Evolutionary conservation across 2,113 vertebrate species (phyloP).

Genomic region (Cranoglanis bouderius): DNA sequence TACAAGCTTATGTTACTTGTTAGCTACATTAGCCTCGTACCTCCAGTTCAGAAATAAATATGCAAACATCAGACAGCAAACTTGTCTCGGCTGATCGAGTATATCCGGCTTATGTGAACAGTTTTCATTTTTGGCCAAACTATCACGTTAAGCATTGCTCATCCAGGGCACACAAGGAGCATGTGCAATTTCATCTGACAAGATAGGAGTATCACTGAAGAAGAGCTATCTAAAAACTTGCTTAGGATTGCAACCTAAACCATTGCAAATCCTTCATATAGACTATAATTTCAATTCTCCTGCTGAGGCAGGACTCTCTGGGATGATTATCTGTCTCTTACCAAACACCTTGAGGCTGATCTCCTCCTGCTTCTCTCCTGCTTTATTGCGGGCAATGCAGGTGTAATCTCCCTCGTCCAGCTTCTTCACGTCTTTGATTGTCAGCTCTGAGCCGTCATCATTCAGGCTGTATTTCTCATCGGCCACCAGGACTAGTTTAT

Average conservation of each 20-base stretch:
- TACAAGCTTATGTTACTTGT: not conserved
- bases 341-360: conserved; percentile 96
- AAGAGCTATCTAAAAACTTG: conserved; percentile 9
- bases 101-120: not conserved
- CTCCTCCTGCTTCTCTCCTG: conserved; percentile 83
- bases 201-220: not conserved
- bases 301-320: conserved; percentile 16
- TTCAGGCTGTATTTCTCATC: conserved; percentile 86
- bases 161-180: not conserved
- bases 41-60: not conserved
- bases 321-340: conserved; percentile 67
- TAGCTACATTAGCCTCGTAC: not conserved
- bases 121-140: conserved; percentile 3
- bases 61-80: not conserved
- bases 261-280: not conserved
- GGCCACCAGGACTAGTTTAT: conserved; percentile 80
- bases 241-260: conserved; percentile 17
- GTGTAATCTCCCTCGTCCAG: conserved; percentile 91
- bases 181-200: not conserved
- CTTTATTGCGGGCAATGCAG: conserved; percentile 95
- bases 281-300: conserved; percentile 13
- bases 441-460: conserved; percentile 86
- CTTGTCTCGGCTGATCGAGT: not conserved
- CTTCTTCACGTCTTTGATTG: conserved; percentile 87
- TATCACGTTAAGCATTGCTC: not conserved